Evolutionary conservation across 2,797 vertebrate species (phyloP).

Genomic region (Phaenicophaeus curvirostris): DNA sequence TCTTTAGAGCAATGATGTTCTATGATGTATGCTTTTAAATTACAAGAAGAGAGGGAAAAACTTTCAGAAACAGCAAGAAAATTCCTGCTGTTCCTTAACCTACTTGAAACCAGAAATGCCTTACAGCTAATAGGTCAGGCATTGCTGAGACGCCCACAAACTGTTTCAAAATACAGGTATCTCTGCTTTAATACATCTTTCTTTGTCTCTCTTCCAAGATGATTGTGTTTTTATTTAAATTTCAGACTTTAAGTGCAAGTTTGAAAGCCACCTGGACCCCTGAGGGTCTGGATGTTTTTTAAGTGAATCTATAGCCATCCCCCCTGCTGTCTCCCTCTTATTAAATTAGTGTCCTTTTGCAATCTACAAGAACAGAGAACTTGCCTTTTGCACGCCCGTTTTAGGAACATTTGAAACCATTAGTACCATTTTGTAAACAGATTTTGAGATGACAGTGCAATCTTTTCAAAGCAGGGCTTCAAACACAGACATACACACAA

Average conservation of each 20-base stretch:
- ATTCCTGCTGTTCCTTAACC: conserved; percentile 23
- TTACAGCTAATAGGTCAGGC: conserved; percentile 19
- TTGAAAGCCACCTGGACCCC: neutral
- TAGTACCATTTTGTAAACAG: conserved; percentile 54
- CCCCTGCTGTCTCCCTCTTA: neutral
- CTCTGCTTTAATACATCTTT: neutral
- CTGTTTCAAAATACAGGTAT: neutral
- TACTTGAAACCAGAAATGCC: conserved; percentile 27
- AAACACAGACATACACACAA: neutral
- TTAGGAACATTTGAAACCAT: conserved; percentile 29
- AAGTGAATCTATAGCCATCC: conserved; percentile 9
- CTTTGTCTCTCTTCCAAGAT: conserved; percentile 32
- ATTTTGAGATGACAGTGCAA: conserved; percentile 32
- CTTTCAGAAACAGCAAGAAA: neutral
- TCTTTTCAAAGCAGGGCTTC: conserved; percentile 47
- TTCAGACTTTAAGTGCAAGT: conserved; percentile 15
- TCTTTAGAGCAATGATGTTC: neutral
- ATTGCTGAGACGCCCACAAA: neutral
- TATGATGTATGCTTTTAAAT: neutral
- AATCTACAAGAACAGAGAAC: conserved; percentile 7
- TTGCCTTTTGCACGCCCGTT: conserved; percentile 16
- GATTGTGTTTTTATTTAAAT: conserved; percentile 44
- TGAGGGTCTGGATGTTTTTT: conserved; percentile 1
- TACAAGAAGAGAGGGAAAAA: neutral
- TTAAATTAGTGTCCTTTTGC: conserved; percentile 45